Evolutionary conservation across 2,888 invertebrate species (phyloP).

Genomic region (Andrena bicolor): DNA sequence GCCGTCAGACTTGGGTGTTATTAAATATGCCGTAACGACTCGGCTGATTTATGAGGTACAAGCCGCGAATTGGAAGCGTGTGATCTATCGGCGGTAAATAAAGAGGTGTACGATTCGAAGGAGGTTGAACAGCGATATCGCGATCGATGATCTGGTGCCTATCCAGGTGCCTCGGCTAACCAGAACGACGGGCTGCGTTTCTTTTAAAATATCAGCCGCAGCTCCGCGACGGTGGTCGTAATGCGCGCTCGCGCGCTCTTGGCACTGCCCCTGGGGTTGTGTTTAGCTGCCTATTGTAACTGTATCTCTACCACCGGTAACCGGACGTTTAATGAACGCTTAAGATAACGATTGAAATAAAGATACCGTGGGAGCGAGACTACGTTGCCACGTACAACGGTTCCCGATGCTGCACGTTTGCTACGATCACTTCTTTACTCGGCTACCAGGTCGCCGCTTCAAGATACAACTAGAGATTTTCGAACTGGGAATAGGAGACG

Average conservation of each 20-base stretch:
- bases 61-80: constrained; percentile 62
- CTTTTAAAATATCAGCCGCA: constrained; percentile 45
- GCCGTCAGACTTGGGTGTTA: constrained; percentile 33
- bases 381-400: constrained; percentile 22
- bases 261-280: constrained; percentile 37
- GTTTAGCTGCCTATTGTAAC: constrained; percentile 51
- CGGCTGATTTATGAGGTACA: constrained; percentile 56
- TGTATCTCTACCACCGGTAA: constrained; percentile 44
- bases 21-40: constrained; percentile 61
- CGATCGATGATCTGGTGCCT: constrained; percentile 62
- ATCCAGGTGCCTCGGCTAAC: constrained; percentile 59
- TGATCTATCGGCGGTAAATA: constrained; percentile 65
- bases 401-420: constrained; percentile 25
- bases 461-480: constrained; percentile 59
- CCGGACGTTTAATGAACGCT: constrained; percentile 61
- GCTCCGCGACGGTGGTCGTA: constrained; percentile 31
- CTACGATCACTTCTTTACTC: constrained; percentile 46
- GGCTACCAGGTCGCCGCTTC: constrained; percentile 24
- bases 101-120: constrained; percentile 60
- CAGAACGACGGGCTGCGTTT: constrained; percentile 43
- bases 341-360: constrained; percentile 62
- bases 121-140: constrained; percentile 60
- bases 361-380: constrained; percentile 56
- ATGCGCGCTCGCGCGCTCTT: constrained; percentile 45
- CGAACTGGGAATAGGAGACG: constrained; percentile 25